Base-by-base conservation (phyloP, 1,140 invertebrate species). In the Bicyclus anynana region DNA sequence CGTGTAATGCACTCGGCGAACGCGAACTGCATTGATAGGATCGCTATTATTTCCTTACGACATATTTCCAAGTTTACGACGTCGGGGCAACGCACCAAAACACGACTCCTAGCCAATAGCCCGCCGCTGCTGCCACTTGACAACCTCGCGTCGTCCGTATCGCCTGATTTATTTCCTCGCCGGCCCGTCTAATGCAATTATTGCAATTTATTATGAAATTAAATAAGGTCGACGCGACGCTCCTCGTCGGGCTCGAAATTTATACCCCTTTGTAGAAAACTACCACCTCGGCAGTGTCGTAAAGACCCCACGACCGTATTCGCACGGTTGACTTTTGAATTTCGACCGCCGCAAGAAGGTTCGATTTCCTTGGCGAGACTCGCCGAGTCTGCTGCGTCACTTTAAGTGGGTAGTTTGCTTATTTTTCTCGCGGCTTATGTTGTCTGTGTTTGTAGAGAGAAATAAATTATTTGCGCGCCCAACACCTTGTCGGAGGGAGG, bases 161-260 rank as follows among this genome's bases (percentile, higher is more conserved):
- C 77, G 59, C 63, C 64, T 80, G 80, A 85, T 87, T 84, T 80
- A 87, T 82, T 68, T 64, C 74, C 67, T 56, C 67, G 44, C 58
- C 65, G 63, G 53, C 68, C 59, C 68, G 68, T 65, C 76, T 85
- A 84, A 84, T 83, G 84, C 75, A 85, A 87, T 87, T 85, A 87
- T 84, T 82, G 76, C 84, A 84, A 87, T 87, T 87, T 87, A 87
- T 84, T 80, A 83, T 80, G 75, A 87, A 85, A 87, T 85, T 87
- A 87, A 85, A 87, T 83, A 87, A 84, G 75, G 77, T 74, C 71
- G 75, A 77, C 70, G 73, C 74, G 66, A 68, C 74, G 60, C 65
- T 70, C 67, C 71, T 65, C 69, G 59, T 49, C 61, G 67, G 67
- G 44, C 66, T 69, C 53, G 59, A 78, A 85, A 85, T 84, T 79